Conservation (phyloP, 2,797 vertebrate genomes). For the Amblyopsis hoosieri region DNA sequence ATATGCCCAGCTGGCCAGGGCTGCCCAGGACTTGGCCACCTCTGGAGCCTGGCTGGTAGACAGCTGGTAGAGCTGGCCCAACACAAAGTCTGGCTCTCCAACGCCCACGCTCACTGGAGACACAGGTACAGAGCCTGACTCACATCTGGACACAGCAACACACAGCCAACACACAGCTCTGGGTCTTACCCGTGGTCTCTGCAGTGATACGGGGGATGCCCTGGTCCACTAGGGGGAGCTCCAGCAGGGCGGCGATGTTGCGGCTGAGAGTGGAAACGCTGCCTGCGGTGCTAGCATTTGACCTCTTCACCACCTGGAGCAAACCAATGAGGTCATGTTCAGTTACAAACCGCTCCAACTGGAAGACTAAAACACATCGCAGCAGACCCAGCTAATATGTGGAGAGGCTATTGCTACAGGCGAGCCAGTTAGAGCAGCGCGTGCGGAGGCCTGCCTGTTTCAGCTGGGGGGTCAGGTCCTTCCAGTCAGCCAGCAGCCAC, state of each 20-base stretch:
- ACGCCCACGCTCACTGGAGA: conserved; percentile 93
- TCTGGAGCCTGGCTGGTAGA: conserved; percentile 94
- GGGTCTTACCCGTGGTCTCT: conserved; percentile 75
- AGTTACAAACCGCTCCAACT: too few species aligned
- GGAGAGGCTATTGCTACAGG: too few species aligned
- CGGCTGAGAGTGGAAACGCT: conserved; percentile 67
- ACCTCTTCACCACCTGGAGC: conserved; percentile 76
- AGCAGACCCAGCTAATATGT: too few species aligned
- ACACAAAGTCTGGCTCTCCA: conserved; percentile 93
- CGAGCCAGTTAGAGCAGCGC: neutral
- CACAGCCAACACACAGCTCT: neutral
- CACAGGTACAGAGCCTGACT: neutral
- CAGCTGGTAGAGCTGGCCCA: conserved; percentile 95
- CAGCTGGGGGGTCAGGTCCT: conserved; percentile 92
- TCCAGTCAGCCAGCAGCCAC: conserved; percentile 97
- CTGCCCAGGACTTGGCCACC: conserved; percentile 98
- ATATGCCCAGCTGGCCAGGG: conserved; percentile 96
- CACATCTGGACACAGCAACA: neutral
- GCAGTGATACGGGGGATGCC: conserved; percentile 71
- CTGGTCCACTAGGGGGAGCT: conserved; percentile 76
- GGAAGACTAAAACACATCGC: too few species aligned
- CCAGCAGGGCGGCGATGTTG: conserved; percentile 76
- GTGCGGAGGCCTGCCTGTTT: conserved; percentile 82
- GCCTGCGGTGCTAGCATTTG: conserved; percentile 21
- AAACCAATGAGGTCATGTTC: conserved; percentile 2